Percentiles rank a stretch among this genome's conserved stretches.
phyloP scores from a whole-genome alignment of 2,888 invertebrate species.

The Hydraecia micacea region DNA sequence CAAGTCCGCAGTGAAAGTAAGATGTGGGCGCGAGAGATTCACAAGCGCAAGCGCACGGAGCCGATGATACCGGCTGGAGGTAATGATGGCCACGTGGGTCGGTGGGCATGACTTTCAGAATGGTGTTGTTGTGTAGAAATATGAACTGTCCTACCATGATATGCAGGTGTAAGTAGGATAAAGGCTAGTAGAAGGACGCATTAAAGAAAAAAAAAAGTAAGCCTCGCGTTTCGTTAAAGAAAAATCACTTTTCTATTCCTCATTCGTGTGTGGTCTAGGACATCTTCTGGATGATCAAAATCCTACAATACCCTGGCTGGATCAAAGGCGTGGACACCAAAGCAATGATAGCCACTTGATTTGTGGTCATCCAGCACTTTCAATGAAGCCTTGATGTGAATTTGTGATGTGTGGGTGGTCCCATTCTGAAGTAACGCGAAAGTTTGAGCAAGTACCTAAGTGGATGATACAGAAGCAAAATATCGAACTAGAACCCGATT shows the following conservation, averaged over 20 bases:
- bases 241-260: not conserved
- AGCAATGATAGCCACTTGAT: not conserved
- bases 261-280: not conserved
- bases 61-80: conserved; percentile 29
- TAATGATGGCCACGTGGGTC: conserved; percentile 46
- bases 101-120: conserved; percentile 50
- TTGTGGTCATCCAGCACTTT: not conserved
- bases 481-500: not conserved
- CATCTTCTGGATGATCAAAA: not conserved
- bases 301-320: not conserved
- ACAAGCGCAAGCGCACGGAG: conserved; percentile 39
- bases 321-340: not conserved
- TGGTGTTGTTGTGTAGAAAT: not conserved
- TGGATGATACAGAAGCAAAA: not conserved
- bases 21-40: conserved; percentile 62
- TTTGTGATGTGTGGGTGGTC: not conserved
- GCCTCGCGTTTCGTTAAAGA: not conserved
- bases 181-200: not conserved
- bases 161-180: not conserved
- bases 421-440: not conserved
- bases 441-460: not conserved
- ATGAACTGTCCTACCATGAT: not conserved
- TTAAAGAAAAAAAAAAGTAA: not conserved
- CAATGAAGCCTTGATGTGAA: not conserved
- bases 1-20: conserved; percentile 82